Conservation (phyloP, 2,797 vertebrate genomes). For the Apodemus agrarius region DNA sequence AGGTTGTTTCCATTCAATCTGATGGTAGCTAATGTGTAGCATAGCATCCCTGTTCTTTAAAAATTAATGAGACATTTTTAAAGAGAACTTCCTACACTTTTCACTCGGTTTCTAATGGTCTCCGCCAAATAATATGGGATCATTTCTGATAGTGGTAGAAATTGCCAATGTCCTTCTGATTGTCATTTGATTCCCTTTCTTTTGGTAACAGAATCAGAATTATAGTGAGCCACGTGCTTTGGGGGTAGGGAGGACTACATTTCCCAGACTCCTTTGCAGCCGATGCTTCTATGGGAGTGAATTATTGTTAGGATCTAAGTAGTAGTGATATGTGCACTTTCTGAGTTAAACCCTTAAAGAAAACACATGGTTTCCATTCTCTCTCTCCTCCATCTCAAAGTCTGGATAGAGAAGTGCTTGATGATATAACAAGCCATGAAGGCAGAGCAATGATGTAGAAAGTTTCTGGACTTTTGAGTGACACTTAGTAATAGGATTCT, state of each 20-base stretch:
- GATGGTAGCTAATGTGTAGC: not conserved
- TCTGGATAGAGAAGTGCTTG: not conserved
- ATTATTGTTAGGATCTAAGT: not conserved
- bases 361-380: conserved; percentile 8
- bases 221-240: not conserved
- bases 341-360: not conserved
- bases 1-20: conserved; percentile 16
- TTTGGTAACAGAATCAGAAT: not conserved
- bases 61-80: conserved; percentile 35
- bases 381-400: not conserved
- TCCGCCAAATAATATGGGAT: conserved; percentile 27
- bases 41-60: not conserved
- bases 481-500: not conserved
- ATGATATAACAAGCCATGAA: not conserved
- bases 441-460: not conserved
- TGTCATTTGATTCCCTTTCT: not conserved
- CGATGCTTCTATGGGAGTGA: not conserved
- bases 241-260: not conserved
- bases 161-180: not conserved
- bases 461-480: conserved; percentile 6
- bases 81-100: not conserved
- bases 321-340: not conserved
- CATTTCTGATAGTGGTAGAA: conserved; percentile 36
- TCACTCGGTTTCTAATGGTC: not conserved
- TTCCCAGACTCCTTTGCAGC: conserved; percentile 30